Percentiles rank a stretch among this genome's conserved stretches.
Evolutionary conservation across 2,113 vertebrate species (phyloP).

Genomic region (Fregata magnificens): DNA sequence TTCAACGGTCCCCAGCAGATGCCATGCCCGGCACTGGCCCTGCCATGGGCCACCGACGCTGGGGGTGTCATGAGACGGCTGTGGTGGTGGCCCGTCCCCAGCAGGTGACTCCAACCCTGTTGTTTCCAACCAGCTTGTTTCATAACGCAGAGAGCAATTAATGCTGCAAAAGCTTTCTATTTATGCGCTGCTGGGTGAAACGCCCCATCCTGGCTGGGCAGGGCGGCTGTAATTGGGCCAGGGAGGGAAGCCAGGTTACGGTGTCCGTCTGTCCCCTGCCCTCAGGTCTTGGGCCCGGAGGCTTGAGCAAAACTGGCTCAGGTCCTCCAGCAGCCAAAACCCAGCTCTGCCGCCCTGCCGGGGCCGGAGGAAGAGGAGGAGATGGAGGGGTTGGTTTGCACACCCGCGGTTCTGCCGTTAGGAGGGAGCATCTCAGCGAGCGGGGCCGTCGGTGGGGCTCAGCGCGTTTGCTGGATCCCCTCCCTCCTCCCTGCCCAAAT

Average conservation of each 20-base stretch:
- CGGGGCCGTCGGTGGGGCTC: neutral
- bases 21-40: neutral
- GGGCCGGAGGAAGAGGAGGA: neutral
- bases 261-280: constrained; percentile 36
- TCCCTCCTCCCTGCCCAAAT: neutral
- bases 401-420: neutral
- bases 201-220: constrained; percentile 33
- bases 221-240: constrained; percentile 50
- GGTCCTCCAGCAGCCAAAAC: neutral
- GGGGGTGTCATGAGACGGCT: neutral
- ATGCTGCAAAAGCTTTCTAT: constrained; percentile 60
- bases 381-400: neutral
- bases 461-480: neutral
- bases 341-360: neutral
- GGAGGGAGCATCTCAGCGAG: neutral
- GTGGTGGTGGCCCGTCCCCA: neutral
- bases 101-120: constrained; percentile 7
- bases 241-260: constrained; percentile 2
- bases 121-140: constrained; percentile 38
- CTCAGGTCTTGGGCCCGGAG: neutral
- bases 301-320: neutral
- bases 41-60: neutral
- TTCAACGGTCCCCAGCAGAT: fast-evolving
- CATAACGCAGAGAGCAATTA: constrained; percentile 58
- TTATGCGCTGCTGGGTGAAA: constrained; percentile 49